Base-by-base conservation (phyloP, 2,888 invertebrate species). In the Cryptocephalus primarius region DNA sequence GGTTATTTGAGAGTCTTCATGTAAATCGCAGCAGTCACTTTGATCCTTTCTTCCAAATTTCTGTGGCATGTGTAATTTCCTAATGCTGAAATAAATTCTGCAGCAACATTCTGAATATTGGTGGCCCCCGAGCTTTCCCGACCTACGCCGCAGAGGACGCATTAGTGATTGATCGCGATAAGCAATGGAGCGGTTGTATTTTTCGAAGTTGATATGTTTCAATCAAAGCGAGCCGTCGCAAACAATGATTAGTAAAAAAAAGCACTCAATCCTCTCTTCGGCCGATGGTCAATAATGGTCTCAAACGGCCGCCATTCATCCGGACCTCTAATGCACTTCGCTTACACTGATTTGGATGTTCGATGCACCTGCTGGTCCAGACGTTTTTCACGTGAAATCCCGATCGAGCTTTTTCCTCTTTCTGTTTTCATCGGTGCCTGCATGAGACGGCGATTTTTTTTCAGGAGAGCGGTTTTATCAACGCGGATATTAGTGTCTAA, bases 241-340 rank as follows among this genome's bases (percentile, higher is more conserved):
- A 65, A 67, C 67, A 67, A 67, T 67, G 67, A 68, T 66, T 65
- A 60, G 64, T 61, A 60, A 61, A 60, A 65, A 65, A 65, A 65
- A 60, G 55, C 56, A 59, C 57, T 60, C 60, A 58, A 55, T 49
- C 39, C 43, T 45, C 42, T 45, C 57, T 56, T 50, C 61, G 59
- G 58, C 55, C 42, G 48, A 50, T 64, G 67, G 67, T 67, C 67
- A 65, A 66, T 65, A 65, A 65, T 64, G 60, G 64, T 65, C 65
- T 66, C 64, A 67, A 66, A 22, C 65, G 65, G 60, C 62, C 55
- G 63, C 60, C 62, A 64, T 67, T 65, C 64, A 64, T 44, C 47
- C 22, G 22, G 40, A 43, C 55, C 63, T 60, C 62, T 68, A 68
- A 67, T 68, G 67, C 65, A 67, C 64, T 64, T 53, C 54, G 54